Conservation (phyloP, 1,140 invertebrate genomes). For the Zaprionus gabonicus region DNA sequence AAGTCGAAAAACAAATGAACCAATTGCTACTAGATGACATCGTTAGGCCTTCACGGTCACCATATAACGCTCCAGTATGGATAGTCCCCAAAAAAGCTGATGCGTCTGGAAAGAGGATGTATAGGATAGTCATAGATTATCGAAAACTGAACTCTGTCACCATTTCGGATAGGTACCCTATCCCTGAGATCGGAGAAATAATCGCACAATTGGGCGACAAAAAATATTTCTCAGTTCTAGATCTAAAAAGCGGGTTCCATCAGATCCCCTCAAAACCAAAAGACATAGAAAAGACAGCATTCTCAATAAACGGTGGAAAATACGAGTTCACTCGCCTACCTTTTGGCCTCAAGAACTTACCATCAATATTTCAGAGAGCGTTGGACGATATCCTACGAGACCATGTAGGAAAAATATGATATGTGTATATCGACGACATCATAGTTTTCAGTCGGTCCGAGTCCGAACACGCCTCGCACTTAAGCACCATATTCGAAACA, state of each 20-base stretch:
- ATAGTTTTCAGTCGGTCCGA: too few relatives aligned
- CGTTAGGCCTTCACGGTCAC: background rate
- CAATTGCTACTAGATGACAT: background rate
- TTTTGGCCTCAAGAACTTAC: background rate
- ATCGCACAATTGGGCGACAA: too few relatives aligned
- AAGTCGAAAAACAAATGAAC: background rate
- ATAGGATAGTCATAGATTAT: slow-evolving; percentile 51
- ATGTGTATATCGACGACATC: too few relatives aligned
- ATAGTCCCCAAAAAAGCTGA: background rate
- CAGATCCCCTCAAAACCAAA: background rate
- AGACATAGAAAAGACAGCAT: slow-evolving; percentile 62
- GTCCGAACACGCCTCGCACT: too few relatives aligned
- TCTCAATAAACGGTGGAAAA: slow-evolving; percentile 76
- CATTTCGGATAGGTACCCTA: slow-evolving; percentile 84
- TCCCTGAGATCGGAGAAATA: slow-evolving; percentile 85
- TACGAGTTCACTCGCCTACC: slow-evolving; percentile 54
- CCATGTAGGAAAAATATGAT: too few relatives aligned
- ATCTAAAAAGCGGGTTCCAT: too few relatives aligned
- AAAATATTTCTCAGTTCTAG: too few relatives aligned
- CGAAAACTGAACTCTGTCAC: slow-evolving; percentile 74
- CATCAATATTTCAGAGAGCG: background rate
- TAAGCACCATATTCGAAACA: too few relatives aligned
- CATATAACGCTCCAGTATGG: background rate
- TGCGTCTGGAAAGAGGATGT: background rate
- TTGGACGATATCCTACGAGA: too few relatives aligned